Percentiles rank a stretch among this genome's conserved stretches.
phyloP scores from a whole-genome alignment of 2,888 invertebrate genomes.

The Proisotoma minuta region DNA sequence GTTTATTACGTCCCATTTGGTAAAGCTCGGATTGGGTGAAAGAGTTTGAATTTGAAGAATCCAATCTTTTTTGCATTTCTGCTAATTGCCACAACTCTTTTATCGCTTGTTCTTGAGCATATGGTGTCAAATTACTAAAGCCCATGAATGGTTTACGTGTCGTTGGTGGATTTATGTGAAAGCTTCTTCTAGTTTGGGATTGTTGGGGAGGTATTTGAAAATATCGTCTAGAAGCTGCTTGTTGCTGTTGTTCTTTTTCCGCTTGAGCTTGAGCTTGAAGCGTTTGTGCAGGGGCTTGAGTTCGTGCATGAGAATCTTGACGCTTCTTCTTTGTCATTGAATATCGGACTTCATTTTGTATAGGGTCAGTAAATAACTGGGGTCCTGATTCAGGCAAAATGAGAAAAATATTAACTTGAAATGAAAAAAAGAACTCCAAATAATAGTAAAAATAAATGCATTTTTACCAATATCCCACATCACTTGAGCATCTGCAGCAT shows the following conservation, averaged over 20 bases:
- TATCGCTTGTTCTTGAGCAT: neutral
- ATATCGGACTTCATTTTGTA: conserved; percentile 34
- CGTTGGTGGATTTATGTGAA: neutral
- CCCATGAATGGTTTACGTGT: neutral
- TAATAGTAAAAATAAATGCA: too few species aligned
- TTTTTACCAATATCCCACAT: too few species aligned
- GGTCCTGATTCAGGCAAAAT: too few species aligned
- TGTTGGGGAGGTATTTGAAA: neutral
- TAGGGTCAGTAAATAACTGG: conserved; percentile 45
- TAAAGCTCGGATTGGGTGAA: neutral
- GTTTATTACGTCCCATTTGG: neutral
- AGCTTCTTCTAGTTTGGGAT: neutral
- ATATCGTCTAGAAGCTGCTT: neutral
- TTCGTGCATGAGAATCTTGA: neutral
- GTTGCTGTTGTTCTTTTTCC: conserved; percentile 7
- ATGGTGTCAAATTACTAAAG: neutral
- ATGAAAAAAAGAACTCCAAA: too few species aligned
- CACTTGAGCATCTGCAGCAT: conserved; percentile 45
- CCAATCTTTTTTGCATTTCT: neutral
- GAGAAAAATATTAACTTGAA: too few species aligned
- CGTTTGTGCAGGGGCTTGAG: conserved; percentile 1
- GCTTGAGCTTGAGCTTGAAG: conserved; percentile 10
- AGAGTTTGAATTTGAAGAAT: neutral
- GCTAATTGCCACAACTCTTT: neutral
- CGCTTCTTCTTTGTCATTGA: conserved; percentile 2